These are phyloP conservation scores for Prunella fulvescens DNA, from an alignment of 2,113 vertebrate species.

Conservation along the genomic window DNA sequence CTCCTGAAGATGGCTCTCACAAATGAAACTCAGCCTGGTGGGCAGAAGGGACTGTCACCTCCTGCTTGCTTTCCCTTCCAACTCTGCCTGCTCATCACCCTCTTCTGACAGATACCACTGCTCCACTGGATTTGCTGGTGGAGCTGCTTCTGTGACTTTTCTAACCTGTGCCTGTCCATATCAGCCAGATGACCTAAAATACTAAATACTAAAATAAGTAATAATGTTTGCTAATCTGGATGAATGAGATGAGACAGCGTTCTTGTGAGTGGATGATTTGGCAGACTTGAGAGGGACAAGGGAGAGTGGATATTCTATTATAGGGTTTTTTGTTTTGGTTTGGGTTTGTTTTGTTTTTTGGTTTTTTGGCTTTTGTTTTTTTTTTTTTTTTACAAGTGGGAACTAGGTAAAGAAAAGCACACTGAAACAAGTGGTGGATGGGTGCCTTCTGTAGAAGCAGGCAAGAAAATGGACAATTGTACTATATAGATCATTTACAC, in stretches of 20 bases:
- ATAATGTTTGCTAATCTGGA: background rate
- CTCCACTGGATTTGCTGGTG: background rate
- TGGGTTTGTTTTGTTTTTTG: background rate
- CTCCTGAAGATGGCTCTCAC: background rate
- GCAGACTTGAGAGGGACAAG: background rate
- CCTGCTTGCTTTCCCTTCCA: background rate
- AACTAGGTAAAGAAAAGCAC: background rate
- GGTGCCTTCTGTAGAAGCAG: background rate
- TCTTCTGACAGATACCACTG: background rate
- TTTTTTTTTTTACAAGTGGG: background rate
- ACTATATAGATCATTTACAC: background rate
- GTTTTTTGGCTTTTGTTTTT: background rate
- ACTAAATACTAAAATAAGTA: background rate
- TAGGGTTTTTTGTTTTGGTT: background rate
- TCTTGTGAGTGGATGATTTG: background rate
- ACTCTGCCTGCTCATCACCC: background rate
- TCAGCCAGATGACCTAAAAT: background rate
- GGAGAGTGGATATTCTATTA: background rate
- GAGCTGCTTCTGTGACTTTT: background rate
- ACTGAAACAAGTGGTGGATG: background rate
- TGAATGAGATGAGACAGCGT: background rate
- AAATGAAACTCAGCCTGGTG: background rate
- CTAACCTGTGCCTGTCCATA: background rate
- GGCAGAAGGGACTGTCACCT: background rate
- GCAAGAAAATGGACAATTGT: background rate